Conservation (phyloP, 2,797 vertebrate species). For the Tauraco hartlaubi region DNA sequence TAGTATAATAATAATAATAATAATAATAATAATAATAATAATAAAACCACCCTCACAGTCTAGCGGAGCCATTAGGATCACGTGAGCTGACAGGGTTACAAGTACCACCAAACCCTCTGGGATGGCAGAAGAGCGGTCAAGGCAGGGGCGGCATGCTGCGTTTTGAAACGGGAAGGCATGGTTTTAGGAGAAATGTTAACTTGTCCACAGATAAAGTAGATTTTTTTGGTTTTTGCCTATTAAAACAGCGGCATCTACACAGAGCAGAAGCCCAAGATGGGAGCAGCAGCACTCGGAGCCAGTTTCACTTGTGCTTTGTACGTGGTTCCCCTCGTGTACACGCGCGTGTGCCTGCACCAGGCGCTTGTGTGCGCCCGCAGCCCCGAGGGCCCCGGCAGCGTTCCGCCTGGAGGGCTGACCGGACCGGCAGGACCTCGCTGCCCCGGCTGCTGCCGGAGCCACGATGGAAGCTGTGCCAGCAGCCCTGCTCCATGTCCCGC, state of each 20-base stretch:
- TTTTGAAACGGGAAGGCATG: not conserved
- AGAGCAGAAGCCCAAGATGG: not conserved
- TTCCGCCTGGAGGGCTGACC: not conserved
- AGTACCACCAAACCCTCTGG: not conserved
- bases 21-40: not conserved
- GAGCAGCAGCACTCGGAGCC: not conserved
- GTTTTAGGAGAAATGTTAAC: not conserved
- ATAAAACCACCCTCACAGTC: not conserved
- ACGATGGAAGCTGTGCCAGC: accelerated
- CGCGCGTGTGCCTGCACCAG: accelerated
- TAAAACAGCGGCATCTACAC: not conserved
- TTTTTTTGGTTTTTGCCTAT: not conserved
- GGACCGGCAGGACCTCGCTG: accelerated
- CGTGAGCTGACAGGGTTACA: not conserved
- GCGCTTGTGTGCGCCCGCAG: accelerated
- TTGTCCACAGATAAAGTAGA: not conserved
- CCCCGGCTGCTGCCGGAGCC: not conserved
- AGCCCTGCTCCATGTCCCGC: not conserved
- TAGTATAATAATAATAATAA: not conserved
- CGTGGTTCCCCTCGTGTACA: not conserved
- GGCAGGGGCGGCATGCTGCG: not conserved
- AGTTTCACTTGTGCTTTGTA: not conserved
- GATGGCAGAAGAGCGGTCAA: not conserved
- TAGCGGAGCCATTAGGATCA: not conserved
- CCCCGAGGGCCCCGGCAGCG: not conserved